Evolutionary conservation across 2,888 invertebrate genomes (phyloP), one percentile per base, ranked within the genome.

Genomic region (Alloscopus bannaensis): DNA sequence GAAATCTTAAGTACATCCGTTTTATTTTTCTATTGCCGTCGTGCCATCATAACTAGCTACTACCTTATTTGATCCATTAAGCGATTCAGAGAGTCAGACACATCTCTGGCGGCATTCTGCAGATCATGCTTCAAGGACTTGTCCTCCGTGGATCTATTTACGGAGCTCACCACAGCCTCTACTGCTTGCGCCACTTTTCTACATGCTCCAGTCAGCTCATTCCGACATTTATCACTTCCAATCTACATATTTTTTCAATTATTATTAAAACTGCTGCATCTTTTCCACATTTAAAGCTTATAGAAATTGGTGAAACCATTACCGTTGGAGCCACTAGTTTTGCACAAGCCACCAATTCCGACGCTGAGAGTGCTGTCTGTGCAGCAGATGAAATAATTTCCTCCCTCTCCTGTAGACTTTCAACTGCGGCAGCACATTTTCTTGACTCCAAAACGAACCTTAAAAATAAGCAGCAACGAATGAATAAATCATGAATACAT

Each of bases 261-360:
- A 52, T n/a, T 24, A 52, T 2, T 22, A n/a, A n/a, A n/a, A n/a
- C n/a, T n/a, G n/a, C n/a, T n/a, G n/a, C n/a, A n/a, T n/a, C n/a
- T n/a, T n/a, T n/a, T n/a, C n/a, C n/a, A n/a, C n/a, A n/a, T n/a
- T n/a, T n/a, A n/a, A n/a, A n/a, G n/a, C n/a, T n/a, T n/a, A n/a
- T 52, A 13, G 11, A 52, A 52, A n/a, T 50, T 20, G 22, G 18
- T 16, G 26, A 16, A 65, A 22, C 91, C 90, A 95, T 0, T 2
- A 95, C 90, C 0, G 95, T 95, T 0, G 95, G 94, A 0, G 95
- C 95, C 4, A 96, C 95, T 69, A 96, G 94, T 91, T 98, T 98
- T 20, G 99, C 95, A 87, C 98, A 98, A 0, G 98, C 98, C 0
- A 99, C 99, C 1, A 99, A 91, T 87, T 99, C 98, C 47, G 98